Evolutionary conservation across 1,140 invertebrate species (phyloP).

Genomic region (Aphaenogaster floridana): DNA sequence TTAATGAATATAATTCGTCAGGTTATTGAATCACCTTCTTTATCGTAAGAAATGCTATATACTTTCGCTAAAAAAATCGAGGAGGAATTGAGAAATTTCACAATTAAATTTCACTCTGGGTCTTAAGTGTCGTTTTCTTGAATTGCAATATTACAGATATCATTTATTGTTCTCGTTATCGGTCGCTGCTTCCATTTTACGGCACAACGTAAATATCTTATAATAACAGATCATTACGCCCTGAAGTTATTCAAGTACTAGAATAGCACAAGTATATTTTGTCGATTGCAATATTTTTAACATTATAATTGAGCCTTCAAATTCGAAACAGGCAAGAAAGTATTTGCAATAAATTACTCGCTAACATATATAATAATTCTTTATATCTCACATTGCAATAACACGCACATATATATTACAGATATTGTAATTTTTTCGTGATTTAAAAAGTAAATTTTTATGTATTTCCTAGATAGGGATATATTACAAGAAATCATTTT

Average conservation of each 20-base stretch:
- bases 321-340: background rate
- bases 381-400: background rate
- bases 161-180: slow-evolving; percentile 55
- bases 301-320: slow-evolving; percentile 9
- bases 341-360: slow-evolving; percentile 29
- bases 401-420: background rate
- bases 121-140: background rate
- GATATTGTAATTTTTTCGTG: background rate
- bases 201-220: slow-evolving; percentile 25
- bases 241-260: slow-evolving; percentile 8
- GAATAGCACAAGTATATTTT: slow-evolving; percentile 6
- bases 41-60: background rate
- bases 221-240: slow-evolving; percentile 22
- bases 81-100: slow-evolving; percentile 19
- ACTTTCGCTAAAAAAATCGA: background rate
- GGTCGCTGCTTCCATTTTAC: slow-evolving; percentile 40
- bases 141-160: slow-evolving; percentile 13
- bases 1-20: background rate
- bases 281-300: slow-evolving; percentile 15
- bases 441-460: slow-evolving; percentile 2
- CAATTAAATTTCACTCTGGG: slow-evolving; percentile 28
- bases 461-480: background rate
- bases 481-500: background rate
- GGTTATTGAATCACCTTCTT: background rate
- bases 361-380: background rate